Evolutionary conservation across 2,113 vertebrate species (phyloP).

Genomic region (Varanus salvator): DNA sequence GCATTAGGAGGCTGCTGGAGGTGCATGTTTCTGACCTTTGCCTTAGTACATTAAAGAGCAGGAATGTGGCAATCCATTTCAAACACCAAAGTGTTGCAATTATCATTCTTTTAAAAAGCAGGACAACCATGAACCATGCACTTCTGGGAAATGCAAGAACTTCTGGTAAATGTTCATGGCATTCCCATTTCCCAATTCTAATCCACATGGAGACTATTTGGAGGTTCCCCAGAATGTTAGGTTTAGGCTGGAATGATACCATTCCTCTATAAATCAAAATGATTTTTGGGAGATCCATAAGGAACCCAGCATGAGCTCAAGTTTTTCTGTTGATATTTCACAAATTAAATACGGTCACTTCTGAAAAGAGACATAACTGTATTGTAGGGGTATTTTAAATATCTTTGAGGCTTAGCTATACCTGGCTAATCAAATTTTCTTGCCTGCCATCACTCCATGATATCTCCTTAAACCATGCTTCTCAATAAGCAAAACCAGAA

Average conservation of each 20-base stretch:
- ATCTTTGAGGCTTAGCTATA: slow-evolving; percentile 46
- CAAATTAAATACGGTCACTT: not conserved
- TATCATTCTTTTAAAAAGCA: not conserved
- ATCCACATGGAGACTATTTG: not conserved
- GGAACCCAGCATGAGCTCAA: not conserved
- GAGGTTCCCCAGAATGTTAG: not conserved
- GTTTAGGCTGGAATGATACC: not conserved
- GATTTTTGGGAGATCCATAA: not conserved
- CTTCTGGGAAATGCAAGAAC: not conserved
- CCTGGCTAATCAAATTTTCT: slow-evolving; percentile 79
- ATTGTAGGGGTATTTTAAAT: not conserved
- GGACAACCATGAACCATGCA: not conserved
- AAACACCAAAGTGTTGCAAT: not conserved
- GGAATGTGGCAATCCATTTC: not conserved
- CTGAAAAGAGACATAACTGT: not conserved
- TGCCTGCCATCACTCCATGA: slow-evolving; percentile 74
- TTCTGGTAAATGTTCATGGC: not conserved
- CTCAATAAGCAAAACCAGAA: slow-evolving; percentile 39
- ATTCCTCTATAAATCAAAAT: not conserved
- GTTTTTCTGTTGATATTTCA: not conserved
- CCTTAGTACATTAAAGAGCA: not conserved
- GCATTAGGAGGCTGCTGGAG: no score
- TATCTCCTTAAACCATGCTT: slow-evolving; percentile 80
- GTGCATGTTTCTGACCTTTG: not conserved
- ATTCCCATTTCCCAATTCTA: not conserved